Percentiles rank a stretch among this genome's conserved stretches.
These are phyloP conservation scores for Antitype chi DNA, from an alignment of 2,888 invertebrate species.

Conservation along the genomic window DNA sequence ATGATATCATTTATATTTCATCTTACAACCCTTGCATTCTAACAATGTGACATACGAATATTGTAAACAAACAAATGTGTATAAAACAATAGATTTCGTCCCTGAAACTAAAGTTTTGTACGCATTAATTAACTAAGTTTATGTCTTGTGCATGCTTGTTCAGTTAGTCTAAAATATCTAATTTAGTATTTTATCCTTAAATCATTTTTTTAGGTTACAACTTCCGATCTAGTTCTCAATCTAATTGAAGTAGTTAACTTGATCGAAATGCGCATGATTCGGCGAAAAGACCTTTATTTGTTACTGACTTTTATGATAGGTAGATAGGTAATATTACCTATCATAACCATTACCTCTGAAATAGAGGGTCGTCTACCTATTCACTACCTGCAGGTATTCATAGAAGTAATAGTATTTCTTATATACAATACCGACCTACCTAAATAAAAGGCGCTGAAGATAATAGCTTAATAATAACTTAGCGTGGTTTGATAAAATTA, in stretches of 20 bases:
- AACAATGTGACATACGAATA: neutral
- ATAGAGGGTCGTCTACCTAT: neutral
- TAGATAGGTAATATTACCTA: neutral
- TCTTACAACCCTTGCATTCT: neutral
- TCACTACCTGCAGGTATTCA: neutral
- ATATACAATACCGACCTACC: neutral
- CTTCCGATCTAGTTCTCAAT: conserved; percentile 36
- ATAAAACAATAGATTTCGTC: neutral
- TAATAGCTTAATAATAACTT: neutral
- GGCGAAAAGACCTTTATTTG: neutral
- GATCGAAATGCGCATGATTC: neutral
- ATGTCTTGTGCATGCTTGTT: neutral
- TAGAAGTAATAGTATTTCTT: neutral
- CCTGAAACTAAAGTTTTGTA: conserved; percentile 4
- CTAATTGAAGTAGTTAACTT: neutral
- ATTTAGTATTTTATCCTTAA: neutral
- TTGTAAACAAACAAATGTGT: conserved; percentile 32
- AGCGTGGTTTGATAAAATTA: neutral
- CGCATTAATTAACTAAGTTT: neutral
- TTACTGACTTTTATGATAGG: neutral
- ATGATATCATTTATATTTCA: conserved; percentile 67
- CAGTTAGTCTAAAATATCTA: conserved; percentile 24
- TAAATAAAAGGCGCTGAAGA: neutral
- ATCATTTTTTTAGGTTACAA: conserved; percentile 14
- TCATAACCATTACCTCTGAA: neutral